Evolutionary conservation across 1,140 invertebrate genomes (phyloP).

Genomic region (Heliconius hermathena): DNA sequence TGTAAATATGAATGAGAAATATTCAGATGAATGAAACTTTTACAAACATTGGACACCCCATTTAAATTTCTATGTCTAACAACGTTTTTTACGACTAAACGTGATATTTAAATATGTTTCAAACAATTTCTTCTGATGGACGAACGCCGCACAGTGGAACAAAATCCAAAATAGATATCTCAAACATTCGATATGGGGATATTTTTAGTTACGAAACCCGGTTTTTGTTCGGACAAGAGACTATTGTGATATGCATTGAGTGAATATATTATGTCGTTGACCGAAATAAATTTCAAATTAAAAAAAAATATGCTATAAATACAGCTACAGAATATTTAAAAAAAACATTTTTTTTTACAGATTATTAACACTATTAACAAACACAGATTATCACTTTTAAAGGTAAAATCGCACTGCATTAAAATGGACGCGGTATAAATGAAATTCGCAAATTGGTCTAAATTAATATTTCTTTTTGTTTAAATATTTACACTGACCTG

Average conservation of each 20-base stretch:
- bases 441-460: conserved; percentile 54
- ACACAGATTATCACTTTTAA: conserved; percentile 32
- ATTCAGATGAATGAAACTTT: conserved; percentile 33
- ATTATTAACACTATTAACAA: conserved; percentile 20
- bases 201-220: conserved; percentile 79
- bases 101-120: conserved; percentile 26
- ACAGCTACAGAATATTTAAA: not conserved
- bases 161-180: conserved; percentile 77
- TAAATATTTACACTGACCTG: conserved; percentile 65
- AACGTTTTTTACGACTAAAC: not conserved
- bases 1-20: conserved; percentile 30
- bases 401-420: conserved; percentile 43
- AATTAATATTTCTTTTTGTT: conserved; percentile 34
- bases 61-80: conserved; percentile 1
- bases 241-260: conserved; percentile 72
- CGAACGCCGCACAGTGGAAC: conserved; percentile 57
- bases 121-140: conserved; percentile 42
- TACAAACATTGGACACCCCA: conserved; percentile 19
- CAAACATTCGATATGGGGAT: conserved; percentile 79
- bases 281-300: conserved; percentile 49
- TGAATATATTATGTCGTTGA: conserved; percentile 55
- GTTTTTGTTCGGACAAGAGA: conserved; percentile 70
- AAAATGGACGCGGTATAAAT: conserved; percentile 21
- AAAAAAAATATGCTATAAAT: not conserved
- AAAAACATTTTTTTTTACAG: not conserved